phyloP scores from a whole-genome alignment of 2,888 invertebrate species.

The Sthenelais limicola region DNA sequence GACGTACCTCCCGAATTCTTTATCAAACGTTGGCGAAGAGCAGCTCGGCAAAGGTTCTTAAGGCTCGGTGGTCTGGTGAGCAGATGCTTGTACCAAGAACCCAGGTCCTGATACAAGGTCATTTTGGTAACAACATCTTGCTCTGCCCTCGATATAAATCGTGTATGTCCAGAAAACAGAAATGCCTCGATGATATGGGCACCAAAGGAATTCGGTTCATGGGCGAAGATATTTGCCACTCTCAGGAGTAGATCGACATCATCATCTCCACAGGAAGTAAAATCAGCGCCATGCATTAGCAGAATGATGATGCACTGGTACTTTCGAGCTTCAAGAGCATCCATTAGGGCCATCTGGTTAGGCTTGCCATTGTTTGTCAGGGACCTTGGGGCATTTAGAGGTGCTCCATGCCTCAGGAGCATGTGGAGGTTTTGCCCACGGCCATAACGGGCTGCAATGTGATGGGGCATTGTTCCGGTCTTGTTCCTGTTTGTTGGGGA shows the following conservation, averaged over 20 bases:
- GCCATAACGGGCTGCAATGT: constrained; percentile 4
- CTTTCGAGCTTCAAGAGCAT: constrained; percentile 17
- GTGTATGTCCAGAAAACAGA: constrained; percentile 14
- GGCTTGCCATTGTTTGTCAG: neutral
- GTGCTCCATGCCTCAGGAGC: neutral
- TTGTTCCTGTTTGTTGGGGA: neutral
- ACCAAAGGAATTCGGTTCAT: constrained; percentile 4
- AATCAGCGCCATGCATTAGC: constrained; percentile 13
- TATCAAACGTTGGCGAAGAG: neutral
- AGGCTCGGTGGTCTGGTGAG: neutral
- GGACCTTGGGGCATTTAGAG: neutral
- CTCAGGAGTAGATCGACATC: neutral
- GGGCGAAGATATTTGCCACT: constrained; percentile 4
- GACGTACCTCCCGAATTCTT: neutral
- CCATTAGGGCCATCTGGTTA: neutral
- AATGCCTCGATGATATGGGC: constrained; percentile 18
- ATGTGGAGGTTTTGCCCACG: constrained; percentile 10
- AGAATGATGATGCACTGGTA: constrained; percentile 15
- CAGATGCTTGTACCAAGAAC: constrained; percentile 15
- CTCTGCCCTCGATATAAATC: neutral
- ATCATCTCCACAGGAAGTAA: neutral
- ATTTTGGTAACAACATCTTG: neutral
- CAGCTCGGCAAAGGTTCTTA: neutral
- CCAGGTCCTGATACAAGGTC: constrained; percentile 15
- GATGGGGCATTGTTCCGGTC: constrained; percentile 13